These are phyloP conservation scores for Gobionotothen gibberifrons DNA, from an alignment of 2,797 vertebrate species.

Conservation along the genomic window DNA sequence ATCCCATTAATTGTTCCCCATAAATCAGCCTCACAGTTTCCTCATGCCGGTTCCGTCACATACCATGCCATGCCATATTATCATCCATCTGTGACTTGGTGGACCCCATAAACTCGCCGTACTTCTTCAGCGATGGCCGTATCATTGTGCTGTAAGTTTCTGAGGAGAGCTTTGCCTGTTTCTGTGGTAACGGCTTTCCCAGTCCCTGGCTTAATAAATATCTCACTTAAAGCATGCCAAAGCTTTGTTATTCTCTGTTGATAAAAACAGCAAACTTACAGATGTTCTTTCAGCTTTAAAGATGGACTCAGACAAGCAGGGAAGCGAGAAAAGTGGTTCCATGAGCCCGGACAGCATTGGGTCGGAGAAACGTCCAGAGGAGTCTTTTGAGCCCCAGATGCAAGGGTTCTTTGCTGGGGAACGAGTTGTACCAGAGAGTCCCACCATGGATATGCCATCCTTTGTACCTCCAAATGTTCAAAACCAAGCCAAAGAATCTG, in stretches of 20 bases:
- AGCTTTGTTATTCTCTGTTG: conserved; percentile 46
- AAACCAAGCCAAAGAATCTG: conserved; percentile 79
- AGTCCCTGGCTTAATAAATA: conserved; percentile 68
- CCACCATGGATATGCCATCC: conserved; percentile 77
- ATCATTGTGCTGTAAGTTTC: conserved; percentile 82
- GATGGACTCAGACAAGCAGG: conserved; percentile 92
- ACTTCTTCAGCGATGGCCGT: conserved; percentile 78
- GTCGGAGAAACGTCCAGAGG: conserved; percentile 83
- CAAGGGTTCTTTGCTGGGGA: conserved; percentile 88
- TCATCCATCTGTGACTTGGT: conserved; percentile 82
- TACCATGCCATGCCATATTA: conserved; percentile 80
- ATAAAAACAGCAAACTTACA: conserved; percentile 91
- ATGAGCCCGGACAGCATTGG: conserved; percentile 88
- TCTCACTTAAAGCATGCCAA: conserved; percentile 68
- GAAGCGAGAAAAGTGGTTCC: conserved; percentile 82
- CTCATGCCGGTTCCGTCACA: conserved; percentile 80
- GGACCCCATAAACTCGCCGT: conserved; percentile 75
- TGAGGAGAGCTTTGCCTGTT: conserved; percentile 81
- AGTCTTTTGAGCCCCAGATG: conserved; percentile 87
- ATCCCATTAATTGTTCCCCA: conserved; percentile 77
- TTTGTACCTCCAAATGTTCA: conserved; percentile 76
- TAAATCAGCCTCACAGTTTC: conserved; percentile 76
- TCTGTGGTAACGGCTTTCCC: conserved; percentile 67
- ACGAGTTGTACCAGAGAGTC: conserved; percentile 80
- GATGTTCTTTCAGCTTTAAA: conserved; percentile 98